Evolutionary conservation across 1,140 invertebrate species (phyloP), one percentile per base, ranked within the genome.

Genomic region (Trypoxylus dichotomus): DNA sequence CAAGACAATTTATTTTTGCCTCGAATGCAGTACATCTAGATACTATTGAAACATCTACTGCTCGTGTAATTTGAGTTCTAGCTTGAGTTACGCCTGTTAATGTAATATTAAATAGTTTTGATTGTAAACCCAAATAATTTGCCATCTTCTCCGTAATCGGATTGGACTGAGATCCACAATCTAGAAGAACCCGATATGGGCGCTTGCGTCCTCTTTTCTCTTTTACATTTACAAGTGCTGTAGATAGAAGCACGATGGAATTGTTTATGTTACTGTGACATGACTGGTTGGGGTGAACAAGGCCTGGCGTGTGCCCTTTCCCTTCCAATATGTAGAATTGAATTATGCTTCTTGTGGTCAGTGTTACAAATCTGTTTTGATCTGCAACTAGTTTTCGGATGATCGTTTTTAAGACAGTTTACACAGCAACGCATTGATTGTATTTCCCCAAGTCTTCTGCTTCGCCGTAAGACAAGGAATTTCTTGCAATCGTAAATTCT

Each of bases 341-440:
- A 63, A 32, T 76, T 58, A 24, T 76, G 75, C 32, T 63, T 58
- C 42, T 68, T 68, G 8, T 76, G 75, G 25, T 54, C 60, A 19
- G 19, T 76, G 15, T 63, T 76, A 27, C 75, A 76, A 24, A 10
- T 13, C 1, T 10, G 42, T 11, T 15, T 5, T 15, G 58, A 7
- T 6, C 3, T 63, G 24, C 75, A 76, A 15, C 25, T 47, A 15
- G 21, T 11, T 10, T 11, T 13, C 5, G 10, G 2, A 41, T 76
- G 75, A 76, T 63, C 19, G 2, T 15, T 8, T 19, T 21, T 47
- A 11, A 76, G 43, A 24, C 47, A 76, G 42, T 76, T 76, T 1
- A n/a, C n/a, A n/a, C n/a, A n/a, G n/a, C n/a, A n/a, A n/a, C n/a
- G n/a, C n/a, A n/a, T n/a, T n/a, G n/a, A 60, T 32, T 63, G 60